Evolutionary conservation across 2,888 invertebrate genomes (phyloP).

Genomic region (Gandaritis pyraliata): DNA sequence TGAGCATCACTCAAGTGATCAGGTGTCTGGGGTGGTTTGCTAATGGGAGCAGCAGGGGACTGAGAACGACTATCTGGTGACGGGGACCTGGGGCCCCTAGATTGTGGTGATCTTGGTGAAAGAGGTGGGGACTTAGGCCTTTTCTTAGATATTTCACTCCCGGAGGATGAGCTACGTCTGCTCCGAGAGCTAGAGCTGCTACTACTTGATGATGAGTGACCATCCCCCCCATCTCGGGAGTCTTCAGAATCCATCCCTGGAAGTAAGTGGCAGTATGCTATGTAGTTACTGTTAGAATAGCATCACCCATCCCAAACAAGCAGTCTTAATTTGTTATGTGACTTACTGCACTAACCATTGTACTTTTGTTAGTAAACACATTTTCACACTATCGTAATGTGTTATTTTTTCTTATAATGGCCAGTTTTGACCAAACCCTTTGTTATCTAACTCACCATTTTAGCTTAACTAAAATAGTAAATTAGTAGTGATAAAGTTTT

Average conservation of each 20-base stretch:
- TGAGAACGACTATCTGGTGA: constrained; percentile 63
- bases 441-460: constrained; percentile 24
- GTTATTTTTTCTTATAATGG: constrained; percentile 18
- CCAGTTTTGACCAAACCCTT: neutral
- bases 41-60: constrained; percentile 57
- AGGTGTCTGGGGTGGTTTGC: constrained; percentile 61
- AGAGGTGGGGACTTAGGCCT: constrained; percentile 65
- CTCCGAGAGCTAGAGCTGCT: constrained; percentile 79
- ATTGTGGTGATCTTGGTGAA: constrained; percentile 52
- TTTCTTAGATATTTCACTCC: constrained; percentile 71
- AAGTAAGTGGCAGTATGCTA: constrained; percentile 55
- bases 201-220: constrained; percentile 76
- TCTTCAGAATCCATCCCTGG: constrained; percentile 86
- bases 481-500: neutral
- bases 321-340: constrained; percentile 50
- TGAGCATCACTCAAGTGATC: constrained; percentile 74
- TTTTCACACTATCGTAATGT: constrained; percentile 43
- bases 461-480: neutral
- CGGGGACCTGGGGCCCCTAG: constrained; percentile 61
- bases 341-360: constrained; percentile 51
- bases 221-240: constrained; percentile 81
- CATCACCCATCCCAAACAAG: constrained; percentile 57
- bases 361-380: constrained; percentile 54
- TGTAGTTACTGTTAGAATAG: constrained; percentile 42
- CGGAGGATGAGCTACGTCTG: constrained; percentile 73